Percentiles rank a stretch among this genome's conserved stretches.
These are phyloP conservation scores for Spodoptera littoralis DNA, from an alignment of 2,888 invertebrate species.

Conservation along the genomic window DNA sequence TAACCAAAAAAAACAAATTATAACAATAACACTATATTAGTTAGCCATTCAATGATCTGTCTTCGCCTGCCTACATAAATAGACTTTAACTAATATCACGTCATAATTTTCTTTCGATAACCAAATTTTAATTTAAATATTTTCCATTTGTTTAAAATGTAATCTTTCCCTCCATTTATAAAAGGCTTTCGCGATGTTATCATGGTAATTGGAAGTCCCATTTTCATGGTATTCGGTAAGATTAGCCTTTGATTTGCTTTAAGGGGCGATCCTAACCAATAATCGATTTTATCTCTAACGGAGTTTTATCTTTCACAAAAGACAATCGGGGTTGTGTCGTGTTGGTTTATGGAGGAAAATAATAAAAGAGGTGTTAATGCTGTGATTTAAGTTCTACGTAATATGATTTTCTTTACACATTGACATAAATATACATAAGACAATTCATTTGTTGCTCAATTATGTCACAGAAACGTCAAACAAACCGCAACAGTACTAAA, in stretches of 20 bases:
- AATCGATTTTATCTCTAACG: conserved; percentile 41
- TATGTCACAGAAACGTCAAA: conserved; percentile 1
- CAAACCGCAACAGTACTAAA: conserved; percentile 8
- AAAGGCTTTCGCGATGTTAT: conserved; percentile 70
- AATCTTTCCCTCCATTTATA: conserved; percentile 63
- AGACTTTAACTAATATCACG: no score
- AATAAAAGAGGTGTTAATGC: no score
- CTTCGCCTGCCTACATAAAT: no score
- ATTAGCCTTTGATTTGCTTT: conserved; percentile 69
- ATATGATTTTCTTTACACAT: no score
- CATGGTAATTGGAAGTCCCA: conserved; percentile 74
- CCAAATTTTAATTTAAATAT: conserved; percentile 24
- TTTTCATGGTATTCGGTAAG: conserved; percentile 68
- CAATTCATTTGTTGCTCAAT: conserved; percentile 10
- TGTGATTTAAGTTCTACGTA: no score
- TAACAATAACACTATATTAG: no score
- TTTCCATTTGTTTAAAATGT: conserved; percentile 51
- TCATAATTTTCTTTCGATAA: not conserved
- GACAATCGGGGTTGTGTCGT: conserved; percentile 16
- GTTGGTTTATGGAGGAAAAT: conserved; percentile 7
- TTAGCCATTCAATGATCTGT: no score
- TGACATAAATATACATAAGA: not conserved
- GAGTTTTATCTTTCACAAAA: conserved; percentile 42
- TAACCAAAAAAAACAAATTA: no score
- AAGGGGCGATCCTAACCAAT: conserved; percentile 59